Evolutionary conservation across 2,888 invertebrate species (phyloP).

Genomic region (Drosophila barbarae): DNA sequence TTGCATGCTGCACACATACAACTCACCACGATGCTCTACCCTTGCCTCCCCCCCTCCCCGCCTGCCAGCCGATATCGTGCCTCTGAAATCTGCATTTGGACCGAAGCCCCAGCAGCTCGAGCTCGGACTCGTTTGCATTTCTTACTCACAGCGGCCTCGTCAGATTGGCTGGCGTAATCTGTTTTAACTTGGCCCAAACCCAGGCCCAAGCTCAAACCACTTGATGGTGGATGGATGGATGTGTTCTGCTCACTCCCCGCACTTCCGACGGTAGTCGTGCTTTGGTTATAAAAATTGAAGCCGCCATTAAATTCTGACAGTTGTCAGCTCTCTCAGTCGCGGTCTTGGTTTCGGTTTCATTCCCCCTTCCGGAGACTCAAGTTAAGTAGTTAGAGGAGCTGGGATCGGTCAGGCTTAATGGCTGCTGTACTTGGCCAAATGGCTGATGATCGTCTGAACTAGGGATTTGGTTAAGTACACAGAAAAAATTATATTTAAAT

Average conservation of each 20-base stretch:
- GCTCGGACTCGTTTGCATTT: conserved; percentile 69
- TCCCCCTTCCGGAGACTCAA: conserved; percentile 5
- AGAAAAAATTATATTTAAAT: background rate
- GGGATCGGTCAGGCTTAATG: conserved; percentile 45
- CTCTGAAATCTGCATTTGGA: conserved; percentile 71
- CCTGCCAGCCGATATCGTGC: conserved; percentile 61
- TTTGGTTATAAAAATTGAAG: conserved; percentile 74
- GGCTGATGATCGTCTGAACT: conserved; percentile 41
- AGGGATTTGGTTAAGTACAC: conserved; percentile 34
- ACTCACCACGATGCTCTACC: conserved; percentile 17
- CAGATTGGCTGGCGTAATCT: conserved; percentile 68
- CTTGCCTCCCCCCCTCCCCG: background rate
- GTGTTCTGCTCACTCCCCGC: conserved; percentile 8
- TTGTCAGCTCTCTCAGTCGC: conserved; percentile 56
- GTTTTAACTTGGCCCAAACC: conserved; percentile 50
- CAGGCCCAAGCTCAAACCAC: conserved; percentile 4
- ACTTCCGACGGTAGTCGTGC: conserved; percentile 68
- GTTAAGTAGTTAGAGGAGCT: conserved; percentile 45
- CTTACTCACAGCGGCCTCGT: conserved; percentile 34
- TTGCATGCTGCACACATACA: conserved; percentile 70
- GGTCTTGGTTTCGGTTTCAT: conserved; percentile 18
- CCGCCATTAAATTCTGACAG: conserved; percentile 76
- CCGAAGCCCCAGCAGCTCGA: conserved; percentile 20
- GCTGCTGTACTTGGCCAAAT: conserved; percentile 48
- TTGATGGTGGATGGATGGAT: conserved; percentile 49